phyloP scores from a whole-genome alignment of 1,140 invertebrate species.

The Phymastichus coffea region DNA sequence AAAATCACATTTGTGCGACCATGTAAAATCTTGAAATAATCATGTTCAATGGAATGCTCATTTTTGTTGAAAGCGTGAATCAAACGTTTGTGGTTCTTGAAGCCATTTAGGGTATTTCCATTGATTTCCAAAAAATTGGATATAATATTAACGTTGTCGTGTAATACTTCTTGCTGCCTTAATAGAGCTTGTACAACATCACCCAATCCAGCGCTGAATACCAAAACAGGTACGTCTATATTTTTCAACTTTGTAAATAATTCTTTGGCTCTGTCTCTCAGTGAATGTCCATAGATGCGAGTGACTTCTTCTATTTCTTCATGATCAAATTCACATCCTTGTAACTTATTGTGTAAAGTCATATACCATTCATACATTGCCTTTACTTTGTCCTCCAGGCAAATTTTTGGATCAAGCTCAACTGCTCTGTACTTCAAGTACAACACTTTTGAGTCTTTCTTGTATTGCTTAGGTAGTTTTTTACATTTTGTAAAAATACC shows the following conservation, averaged over 20 bases:
- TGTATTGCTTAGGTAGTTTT: constrained; percentile 65
- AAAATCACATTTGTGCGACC: constrained; percentile 77
- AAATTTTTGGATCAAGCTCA: constrained; percentile 78
- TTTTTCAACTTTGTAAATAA: constrained; percentile 68
- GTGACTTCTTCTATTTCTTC: constrained; percentile 42
- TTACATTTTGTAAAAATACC: constrained; percentile 74
- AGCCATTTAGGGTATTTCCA: constrained; percentile 67
- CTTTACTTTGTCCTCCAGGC: constrained; percentile 71
- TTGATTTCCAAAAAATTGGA: constrained; percentile 89
- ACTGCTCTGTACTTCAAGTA: constrained; percentile 80
- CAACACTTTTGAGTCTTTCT: constrained; percentile 58
- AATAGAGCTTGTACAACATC: constrained; percentile 80
- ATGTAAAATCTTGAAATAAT: constrained; percentile 75
- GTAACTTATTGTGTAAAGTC: constrained; percentile 64
- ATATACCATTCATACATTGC: constrained; percentile 90
- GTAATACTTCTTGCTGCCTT: constrained; percentile 66
- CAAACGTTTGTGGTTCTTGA: constrained; percentile 67
- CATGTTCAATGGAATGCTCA: constrained; percentile 74
- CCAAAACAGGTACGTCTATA: constrained; percentile 76
- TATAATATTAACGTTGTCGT: constrained; percentile 81
- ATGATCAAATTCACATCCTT: constrained; percentile 40
- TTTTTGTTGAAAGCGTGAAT: constrained; percentile 93
- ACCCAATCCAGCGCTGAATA: constrained; percentile 93
- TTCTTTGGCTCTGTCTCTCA: constrained; percentile 72
- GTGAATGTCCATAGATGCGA: constrained; percentile 47